Evolutionary conservation across 2,888 invertebrate species (phyloP).

Genomic region (Ceraclea dissimilis): DNA sequence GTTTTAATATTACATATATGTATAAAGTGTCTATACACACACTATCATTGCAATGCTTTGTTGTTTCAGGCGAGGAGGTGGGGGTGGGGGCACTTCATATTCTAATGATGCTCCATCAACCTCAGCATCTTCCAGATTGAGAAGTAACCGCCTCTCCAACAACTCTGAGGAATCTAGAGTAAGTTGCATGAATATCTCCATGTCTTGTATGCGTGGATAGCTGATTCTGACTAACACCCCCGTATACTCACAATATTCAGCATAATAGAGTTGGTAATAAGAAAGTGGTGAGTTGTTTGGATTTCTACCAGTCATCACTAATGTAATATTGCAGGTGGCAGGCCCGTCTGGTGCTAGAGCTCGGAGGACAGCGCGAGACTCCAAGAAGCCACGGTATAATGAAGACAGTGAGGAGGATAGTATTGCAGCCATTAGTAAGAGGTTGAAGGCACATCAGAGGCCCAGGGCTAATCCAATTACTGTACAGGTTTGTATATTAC

Average conservation of each 20-base stretch:
- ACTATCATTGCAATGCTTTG: too few relatives aligned
- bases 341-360: conserved; percentile 30
- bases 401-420: conserved; percentile 51
- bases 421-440: conserved; percentile 43
- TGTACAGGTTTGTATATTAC: conserved; percentile 9
- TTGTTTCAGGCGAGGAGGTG: background rate
- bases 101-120: conserved; percentile 10
- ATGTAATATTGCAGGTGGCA: conserved; percentile 16
- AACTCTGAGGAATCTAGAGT: conserved; percentile 18
- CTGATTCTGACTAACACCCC: too few relatives aligned
- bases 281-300: too few relatives aligned
- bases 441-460: conserved; percentile 26
- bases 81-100: background rate
- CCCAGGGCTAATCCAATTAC: conserved; percentile 17
- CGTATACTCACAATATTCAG: too few relatives aligned
- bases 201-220: too few relatives aligned
- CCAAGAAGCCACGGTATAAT: conserved; percentile 49
- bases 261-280: too few relatives aligned
- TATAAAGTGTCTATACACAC: too few relatives aligned
- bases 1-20: too few relatives aligned
- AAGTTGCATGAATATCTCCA: background rate
- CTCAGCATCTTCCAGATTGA: conserved; percentile 8
- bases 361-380: conserved; percentile 34
- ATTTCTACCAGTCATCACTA: too few relatives aligned
- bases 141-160: background rate